Percentiles rank a stretch among this genome's conserved stretches.
phyloP scores from a whole-genome alignment of 2,797 vertebrate genomes.

The Eulemur mongoz region DNA sequence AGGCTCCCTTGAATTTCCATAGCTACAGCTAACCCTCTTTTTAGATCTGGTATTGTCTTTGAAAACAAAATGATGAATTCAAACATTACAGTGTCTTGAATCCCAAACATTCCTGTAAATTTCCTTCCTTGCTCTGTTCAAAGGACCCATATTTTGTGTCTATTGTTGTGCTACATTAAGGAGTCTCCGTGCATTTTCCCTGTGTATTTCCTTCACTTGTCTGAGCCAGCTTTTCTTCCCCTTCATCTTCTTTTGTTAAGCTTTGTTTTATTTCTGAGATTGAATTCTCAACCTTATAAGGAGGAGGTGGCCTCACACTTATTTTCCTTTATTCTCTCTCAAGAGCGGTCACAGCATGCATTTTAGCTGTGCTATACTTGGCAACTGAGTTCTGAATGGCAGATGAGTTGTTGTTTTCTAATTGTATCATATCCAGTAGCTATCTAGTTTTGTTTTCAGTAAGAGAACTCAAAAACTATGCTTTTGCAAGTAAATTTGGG shows the following conservation, averaged over 20 bases:
- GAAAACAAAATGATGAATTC: constrained; percentile 29
- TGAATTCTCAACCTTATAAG: constrained; percentile 74
- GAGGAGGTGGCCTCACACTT: constrained; percentile 50
- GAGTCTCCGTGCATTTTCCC: neutral
- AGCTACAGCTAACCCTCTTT: neutral
- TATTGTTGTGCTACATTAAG: neutral
- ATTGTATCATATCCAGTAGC: neutral
- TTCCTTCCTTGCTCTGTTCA: constrained; percentile 12
- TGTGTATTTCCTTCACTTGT: constrained; percentile 59
- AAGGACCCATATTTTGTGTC: neutral
- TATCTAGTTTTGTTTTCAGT: constrained; percentile 25
- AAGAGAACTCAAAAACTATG: neutral
- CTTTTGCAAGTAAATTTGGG: neutral
- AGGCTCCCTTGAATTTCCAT: neutral
- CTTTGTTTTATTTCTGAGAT: constrained; percentile 79
- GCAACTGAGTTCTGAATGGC: constrained; percentile 6
- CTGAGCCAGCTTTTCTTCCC: constrained; percentile 66
- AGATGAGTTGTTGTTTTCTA: constrained; percentile 52
- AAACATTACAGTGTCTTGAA: neutral
- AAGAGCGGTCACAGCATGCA: constrained; percentile 39
- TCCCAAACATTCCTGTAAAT: constrained; percentile 24
- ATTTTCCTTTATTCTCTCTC: constrained; percentile 65
- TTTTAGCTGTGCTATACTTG: constrained; percentile 21
- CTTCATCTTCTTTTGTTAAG: constrained; percentile 79
- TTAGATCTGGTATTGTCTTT: constrained; percentile 27